Evolutionary conservation across 1,140 invertebrate species (phyloP).

Genomic region (Gonatopus flavifemur): DNA sequence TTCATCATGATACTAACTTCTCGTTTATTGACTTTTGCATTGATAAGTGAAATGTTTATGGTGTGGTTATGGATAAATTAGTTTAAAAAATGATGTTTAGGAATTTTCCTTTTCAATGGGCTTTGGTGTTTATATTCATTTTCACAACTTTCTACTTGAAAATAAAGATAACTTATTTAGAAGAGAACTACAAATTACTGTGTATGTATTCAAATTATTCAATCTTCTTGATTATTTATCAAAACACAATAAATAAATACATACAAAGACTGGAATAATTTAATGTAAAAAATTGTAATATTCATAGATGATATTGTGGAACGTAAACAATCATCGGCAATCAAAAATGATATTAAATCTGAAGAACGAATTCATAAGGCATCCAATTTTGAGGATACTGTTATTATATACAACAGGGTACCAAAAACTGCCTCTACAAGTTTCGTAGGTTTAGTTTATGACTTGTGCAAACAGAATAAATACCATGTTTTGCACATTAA

Average conservation of each 20-base stretch:
- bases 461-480: slow-evolving; percentile 88
- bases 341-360: slow-evolving; percentile 21
- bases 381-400: slow-evolving; percentile 60
- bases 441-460: slow-evolving; percentile 96
- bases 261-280: not conserved
- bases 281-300: slow-evolving; percentile 8
- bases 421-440: slow-evolving; percentile 99
- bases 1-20: too few relatives aligned
- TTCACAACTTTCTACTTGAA: slow-evolving; percentile 44
- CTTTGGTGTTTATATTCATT: slow-evolving; percentile 36
- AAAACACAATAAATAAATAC: not conserved
- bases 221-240: not conserved
- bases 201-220: slow-evolving; percentile 29
- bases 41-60: too few relatives aligned
- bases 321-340: slow-evolving; percentile 34
- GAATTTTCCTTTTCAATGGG: slow-evolving; percentile 47
- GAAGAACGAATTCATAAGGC: slow-evolving; percentile 15
- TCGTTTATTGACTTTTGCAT: too few relatives aligned
- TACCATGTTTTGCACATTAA: slow-evolving; percentile 97
- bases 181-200: slow-evolving; percentile 41
- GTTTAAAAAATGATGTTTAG: slow-evolving; percentile 46
- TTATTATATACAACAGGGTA: slow-evolving; percentile 94
- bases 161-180: slow-evolving; percentile 37
- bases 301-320: slow-evolving; percentile 40
- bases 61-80: slow-evolving; percentile 11